These are phyloP conservation scores for Ibycter americanus DNA, from an alignment of 2,797 vertebrate species.

Conservation along the genomic window DNA sequence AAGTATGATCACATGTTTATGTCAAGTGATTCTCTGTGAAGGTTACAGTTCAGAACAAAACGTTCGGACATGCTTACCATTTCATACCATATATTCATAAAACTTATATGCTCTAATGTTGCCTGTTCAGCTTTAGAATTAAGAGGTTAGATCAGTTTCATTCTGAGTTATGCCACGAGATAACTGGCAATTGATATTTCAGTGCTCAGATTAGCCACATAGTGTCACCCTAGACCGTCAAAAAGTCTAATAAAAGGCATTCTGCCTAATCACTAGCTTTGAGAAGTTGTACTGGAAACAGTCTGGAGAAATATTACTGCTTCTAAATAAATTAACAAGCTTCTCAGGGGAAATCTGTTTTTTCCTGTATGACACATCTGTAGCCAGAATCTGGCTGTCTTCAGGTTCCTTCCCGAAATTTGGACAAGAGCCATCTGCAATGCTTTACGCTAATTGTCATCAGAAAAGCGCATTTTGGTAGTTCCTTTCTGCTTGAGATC, in stretches of 20 bases:
- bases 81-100: not conserved
- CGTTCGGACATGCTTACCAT: not conserved
- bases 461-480: not conserved
- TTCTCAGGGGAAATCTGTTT: not conserved
- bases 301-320: not conserved
- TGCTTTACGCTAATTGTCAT: not conserved
- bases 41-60: not conserved
- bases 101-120: not conserved
- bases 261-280: not conserved
- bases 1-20: not conserved
- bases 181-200: not conserved
- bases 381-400: not conserved
- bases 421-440: not conserved
- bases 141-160: not conserved
- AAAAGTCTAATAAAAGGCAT: not conserved
- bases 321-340: not conserved
- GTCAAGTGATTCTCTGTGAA: not conserved
- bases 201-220: slow-evolving; percentile 65
- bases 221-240: slow-evolving; percentile 71
- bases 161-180: not conserved
- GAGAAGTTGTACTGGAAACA: not conserved
- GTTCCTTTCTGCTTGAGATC: not conserved
- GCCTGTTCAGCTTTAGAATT: not conserved
- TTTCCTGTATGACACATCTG: too few relatives aligned
- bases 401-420: not conserved